Evolutionary conservation across 2,888 invertebrate species (phyloP), one percentile per base, ranked within the genome.

Genomic region (Conus canariensis): DNA sequence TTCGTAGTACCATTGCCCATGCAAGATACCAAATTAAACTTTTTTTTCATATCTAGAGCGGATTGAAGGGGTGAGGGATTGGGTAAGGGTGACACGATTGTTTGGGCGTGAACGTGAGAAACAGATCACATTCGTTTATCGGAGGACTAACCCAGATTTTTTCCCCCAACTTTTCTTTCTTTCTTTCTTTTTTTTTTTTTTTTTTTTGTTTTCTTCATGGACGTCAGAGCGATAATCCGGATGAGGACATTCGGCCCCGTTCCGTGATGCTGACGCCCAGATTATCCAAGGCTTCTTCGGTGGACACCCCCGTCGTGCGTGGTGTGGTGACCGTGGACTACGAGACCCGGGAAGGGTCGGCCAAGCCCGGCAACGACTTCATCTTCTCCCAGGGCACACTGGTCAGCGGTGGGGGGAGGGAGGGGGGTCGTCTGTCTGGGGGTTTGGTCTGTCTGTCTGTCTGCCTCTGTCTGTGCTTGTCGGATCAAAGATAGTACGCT

Each of bases 311-410:
- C 45, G 22, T 12, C 58, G 14, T 60, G 4, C 7, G 12, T 9
- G 94, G 93, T 22, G 91, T 91, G 67, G 95, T 96, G 9, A 91
- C 94, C 12, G 93, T 96, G 1, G 95, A 96, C 88, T 95, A 93
- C 91, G 95, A 95, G 90, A 96, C 96, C 7, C 92, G 95, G 88
- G 96, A 96, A 90, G 95, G 95, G 0, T 93, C 95, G 3, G 96
- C 95, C 30, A 95, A 94, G 90, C 91, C 95, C 88, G 95, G 94
- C 90, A 95, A 95, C 91, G 95, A 96, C 88, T 95, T 95, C 92
- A 94, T 93, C 91, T 94, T 93, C 88, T 93, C 93, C 10, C 91
- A 91, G 30, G 95, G 95, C 74, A 92, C 90, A 45, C 88, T 96
- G 94, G 95, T 95, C 92, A 91, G 94, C 93, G 64, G 45, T 1